Base-by-base conservation (phyloP, 1,140 invertebrate species). In the Wasmannia auropunctata region DNA sequence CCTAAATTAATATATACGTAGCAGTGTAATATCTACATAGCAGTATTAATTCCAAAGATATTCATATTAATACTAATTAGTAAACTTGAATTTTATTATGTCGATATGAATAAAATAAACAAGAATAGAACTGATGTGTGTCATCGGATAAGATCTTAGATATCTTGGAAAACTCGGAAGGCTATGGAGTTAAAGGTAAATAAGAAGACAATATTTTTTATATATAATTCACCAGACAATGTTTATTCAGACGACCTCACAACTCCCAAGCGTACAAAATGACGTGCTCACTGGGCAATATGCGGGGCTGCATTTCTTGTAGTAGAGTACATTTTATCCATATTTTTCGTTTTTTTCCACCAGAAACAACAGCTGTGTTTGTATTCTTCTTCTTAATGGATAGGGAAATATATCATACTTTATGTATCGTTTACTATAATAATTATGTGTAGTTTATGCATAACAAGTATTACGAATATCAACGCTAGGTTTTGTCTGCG, bases 171-270 rank as follows among this genome's bases (percentile, higher is more conserved):
- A 8, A 74, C 34, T 58, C 34, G 49, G 25, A 46, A 28, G 43
- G 16, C 11, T n/a, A 22, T 63, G 51, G 22, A 4, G 40, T 8
- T 56, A 28, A 40, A 60, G 10, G 22, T 84, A 92, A 94, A 93
- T 93, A 91, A 93, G 74, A 83, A 92, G 87, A 92, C 69, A 10
- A 91, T 84, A 88, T 91, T 75, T 72, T 92, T 94, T 91, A 93
- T 95, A 90, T 94, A 95, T 95, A 95, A 95, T 96, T 96, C 96
- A 96, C 96, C 96, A 96, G 96, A 96, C 96, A 96, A 96, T 96
- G 95, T 96, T 96, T 96, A 96, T 96, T 96, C 96, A 96, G 96
- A 96, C 96, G 95, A 96, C 96, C 96, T 96, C 96, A 96, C 96
- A 96, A 96, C 95, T 96, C 95, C 95, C 96, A 96, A 96, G 95